These are phyloP conservation scores for Clarias laeviceps DNA, from an alignment of 2,797 vertebrate genomes.

Conservation along the genomic window DNA sequence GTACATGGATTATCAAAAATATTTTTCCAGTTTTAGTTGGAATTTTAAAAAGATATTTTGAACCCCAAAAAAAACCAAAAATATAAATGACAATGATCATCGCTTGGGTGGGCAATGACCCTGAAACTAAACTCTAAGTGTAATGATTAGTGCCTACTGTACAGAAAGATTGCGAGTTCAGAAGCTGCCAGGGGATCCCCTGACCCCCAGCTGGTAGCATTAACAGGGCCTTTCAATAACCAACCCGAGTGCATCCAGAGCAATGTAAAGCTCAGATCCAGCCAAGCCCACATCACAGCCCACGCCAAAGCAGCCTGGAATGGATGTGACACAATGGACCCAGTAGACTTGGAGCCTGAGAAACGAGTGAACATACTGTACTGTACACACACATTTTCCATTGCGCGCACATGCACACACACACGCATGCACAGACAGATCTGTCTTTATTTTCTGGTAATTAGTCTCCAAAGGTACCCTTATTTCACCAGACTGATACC, in stretches of 20 bases:
- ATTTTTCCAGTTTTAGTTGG: slow-evolving; percentile 10
- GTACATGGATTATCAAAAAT: background rate
- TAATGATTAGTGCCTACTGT: slow-evolving; percentile 8
- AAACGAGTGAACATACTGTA: slow-evolving; percentile 50
- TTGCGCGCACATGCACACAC: slow-evolving; percentile 10
- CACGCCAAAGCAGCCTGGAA: slow-evolving; percentile 48
- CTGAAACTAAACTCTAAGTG: background rate
- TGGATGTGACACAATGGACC: slow-evolving; percentile 51
- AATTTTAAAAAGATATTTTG: slow-evolving; percentile 16
- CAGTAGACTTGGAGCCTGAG: slow-evolving; percentile 51
- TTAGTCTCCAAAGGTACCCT: slow-evolving; percentile 52
- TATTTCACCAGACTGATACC: slow-evolving; percentile 54
- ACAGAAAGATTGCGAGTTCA: slow-evolving; percentile 6
- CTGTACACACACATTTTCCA: slow-evolving; percentile 35
- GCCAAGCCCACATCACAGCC: slow-evolving; percentile 47
- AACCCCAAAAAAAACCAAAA: background rate
- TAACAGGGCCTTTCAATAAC: slow-evolving; percentile 39
- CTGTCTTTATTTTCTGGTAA: slow-evolving; percentile 50
- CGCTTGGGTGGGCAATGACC: slow-evolving; percentile 11
- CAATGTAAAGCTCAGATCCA: slow-evolving; percentile 32
- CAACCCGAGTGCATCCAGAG: slow-evolving; percentile 40
- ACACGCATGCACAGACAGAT: slow-evolving; percentile 40
- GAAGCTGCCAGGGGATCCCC: slow-evolving; percentile 35
- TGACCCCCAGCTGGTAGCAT: slow-evolving; percentile 20
- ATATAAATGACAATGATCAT: slow-evolving; percentile 11